A percentile compares a stretch with the other conserved stretches of the same genome.
Evolutionary conservation across 2,113 vertebrate species (phyloP).

Genomic region (Leucosticte australis): DNA sequence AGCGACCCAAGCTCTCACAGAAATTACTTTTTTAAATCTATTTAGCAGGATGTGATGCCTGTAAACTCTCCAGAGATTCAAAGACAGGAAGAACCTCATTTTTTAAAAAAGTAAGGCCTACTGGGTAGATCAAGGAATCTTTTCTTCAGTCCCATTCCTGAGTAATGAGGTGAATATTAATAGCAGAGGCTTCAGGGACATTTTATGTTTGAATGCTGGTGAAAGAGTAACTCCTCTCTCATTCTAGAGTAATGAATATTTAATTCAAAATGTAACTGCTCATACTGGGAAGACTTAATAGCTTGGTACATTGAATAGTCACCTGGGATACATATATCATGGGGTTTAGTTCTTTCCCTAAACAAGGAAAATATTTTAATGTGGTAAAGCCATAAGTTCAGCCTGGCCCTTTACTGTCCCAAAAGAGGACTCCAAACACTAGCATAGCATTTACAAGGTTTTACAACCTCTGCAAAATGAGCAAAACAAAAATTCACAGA

Average conservation of each 20-base stretch:
- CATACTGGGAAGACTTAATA: not conserved
- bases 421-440: not conserved
- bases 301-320: not conserved
- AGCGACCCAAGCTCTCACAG: not conserved
- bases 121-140: not conserved
- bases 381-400: not conserved
- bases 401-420: not conserved
- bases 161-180: not conserved
- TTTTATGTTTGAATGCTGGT: not conserved
- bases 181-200: not conserved
- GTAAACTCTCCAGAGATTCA: not conserved
- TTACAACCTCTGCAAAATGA: not conserved
- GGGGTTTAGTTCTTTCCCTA: not conserved
- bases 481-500: not conserved
- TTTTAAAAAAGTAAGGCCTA: not conserved
- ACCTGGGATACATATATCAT: not conserved
- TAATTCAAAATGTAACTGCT: conserved; percentile 1
- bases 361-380: not conserved
- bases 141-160: not conserved
- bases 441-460: not conserved
- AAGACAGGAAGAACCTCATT: not conserved
- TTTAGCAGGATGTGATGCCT: not conserved
- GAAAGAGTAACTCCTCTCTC: not conserved
- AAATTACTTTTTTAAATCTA: not conserved
- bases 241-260: conserved; percentile 7